Conservation (phyloP, 2,113 vertebrate genomes). For the Myrmophylax atrothorax region DNA sequence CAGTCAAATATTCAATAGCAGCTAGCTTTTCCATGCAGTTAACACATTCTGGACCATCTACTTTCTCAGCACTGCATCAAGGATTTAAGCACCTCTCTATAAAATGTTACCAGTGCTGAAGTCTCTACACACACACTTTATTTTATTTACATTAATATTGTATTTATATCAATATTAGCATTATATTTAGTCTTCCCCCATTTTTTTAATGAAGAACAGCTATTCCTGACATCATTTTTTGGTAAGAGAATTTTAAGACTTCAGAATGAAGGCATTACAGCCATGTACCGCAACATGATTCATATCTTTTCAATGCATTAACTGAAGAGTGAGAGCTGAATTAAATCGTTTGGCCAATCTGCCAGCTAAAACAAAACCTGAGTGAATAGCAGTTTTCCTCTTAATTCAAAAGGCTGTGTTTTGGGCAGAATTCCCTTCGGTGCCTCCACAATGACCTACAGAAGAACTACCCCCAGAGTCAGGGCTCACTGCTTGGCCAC, state of each 20-base stretch:
- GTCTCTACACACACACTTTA: neutral
- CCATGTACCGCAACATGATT: neutral
- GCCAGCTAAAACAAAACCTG: neutral
- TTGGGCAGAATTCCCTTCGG: neutral
- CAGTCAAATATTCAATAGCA: neutral
- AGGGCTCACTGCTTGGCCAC: neutral
- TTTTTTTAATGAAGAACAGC: neutral
- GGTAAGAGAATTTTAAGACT: neutral
- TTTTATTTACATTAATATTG: neutral
- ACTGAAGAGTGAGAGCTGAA: neutral
- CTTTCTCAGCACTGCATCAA: neutral
- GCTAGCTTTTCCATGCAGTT: neutral
- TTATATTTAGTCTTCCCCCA: neutral
- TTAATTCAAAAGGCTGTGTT: neutral
- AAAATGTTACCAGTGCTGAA: neutral
- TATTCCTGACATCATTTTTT: neutral
- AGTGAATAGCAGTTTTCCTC: neutral
- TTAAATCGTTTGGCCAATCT: neutral
- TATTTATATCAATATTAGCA: neutral
- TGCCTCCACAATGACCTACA: neutral
- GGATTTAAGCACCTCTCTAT: neutral
- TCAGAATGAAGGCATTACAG: neutral
- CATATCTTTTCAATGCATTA: neutral
- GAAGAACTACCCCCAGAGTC: neutral
- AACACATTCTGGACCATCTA: neutral